Conservation (phyloP, 2,113 vertebrate species). For the Cacatua alba region DNA sequence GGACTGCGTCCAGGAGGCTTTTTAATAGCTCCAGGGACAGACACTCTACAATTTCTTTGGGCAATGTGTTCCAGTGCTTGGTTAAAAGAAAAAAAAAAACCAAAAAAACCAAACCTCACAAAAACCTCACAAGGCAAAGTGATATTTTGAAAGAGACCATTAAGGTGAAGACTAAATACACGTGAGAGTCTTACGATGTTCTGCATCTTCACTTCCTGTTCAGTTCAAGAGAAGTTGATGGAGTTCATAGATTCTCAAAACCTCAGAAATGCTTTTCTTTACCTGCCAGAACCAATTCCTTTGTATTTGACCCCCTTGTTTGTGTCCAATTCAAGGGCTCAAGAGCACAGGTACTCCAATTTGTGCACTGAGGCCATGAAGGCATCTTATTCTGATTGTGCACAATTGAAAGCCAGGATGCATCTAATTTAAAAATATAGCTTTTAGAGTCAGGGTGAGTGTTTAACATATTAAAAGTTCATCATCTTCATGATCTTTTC, state of each 20-base stretch:
- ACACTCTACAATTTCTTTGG: neutral
- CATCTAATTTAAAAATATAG: neutral
- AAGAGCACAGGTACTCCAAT: neutral
- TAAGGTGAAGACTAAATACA: neutral
- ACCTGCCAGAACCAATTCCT: neutral
- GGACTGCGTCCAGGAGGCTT: neutral
- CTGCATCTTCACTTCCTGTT: neutral
- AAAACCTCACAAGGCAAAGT: neutral
- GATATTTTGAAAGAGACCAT: neutral
- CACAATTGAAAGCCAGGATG: neutral
- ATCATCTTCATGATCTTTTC: neutral
- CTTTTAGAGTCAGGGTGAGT: neutral
- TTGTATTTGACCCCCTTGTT: neutral
- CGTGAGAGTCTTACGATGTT: neutral
- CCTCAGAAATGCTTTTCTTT: neutral
- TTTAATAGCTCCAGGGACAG: neutral
- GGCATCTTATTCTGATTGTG: neutral
- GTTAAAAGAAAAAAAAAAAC: neutral
- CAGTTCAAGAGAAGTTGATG: neutral
- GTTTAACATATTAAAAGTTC: conserved; percentile 53
- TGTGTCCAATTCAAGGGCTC: neutral
- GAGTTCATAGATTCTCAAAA: neutral
- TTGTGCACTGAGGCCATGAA: neutral
- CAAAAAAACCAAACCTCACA: neutral
- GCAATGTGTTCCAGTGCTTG: neutral